phyloP scores from a whole-genome alignment of 2,113 vertebrate genomes.

The Scomber japonicus region DNA sequence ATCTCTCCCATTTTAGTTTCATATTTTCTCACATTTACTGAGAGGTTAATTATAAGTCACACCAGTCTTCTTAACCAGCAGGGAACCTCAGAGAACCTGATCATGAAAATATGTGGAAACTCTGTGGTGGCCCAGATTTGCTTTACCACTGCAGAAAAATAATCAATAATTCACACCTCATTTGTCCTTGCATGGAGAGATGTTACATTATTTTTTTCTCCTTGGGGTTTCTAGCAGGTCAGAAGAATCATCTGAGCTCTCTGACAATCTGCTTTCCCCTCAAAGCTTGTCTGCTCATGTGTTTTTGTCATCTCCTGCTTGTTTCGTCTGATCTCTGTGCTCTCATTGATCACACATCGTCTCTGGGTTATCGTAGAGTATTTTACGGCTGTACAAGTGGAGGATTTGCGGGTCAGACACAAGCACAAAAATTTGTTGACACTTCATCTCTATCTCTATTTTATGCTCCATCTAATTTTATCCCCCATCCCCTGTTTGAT shows the following conservation, averaged over 20 bases:
- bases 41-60: neutral
- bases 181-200: constrained; percentile 34
- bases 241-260: constrained; percentile 25
- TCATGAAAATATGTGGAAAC: constrained; percentile 18
- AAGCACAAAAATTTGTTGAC: neutral
- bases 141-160: constrained; percentile 31
- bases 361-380: neutral
- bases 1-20: too few species aligned
- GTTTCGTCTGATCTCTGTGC: constrained; percentile 23
- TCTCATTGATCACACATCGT: constrained; percentile 8
- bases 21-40: neutral
- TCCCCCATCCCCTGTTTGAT: neutral
- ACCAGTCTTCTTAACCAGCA: constrained; percentile 12
- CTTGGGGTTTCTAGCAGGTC: constrained; percentile 26
- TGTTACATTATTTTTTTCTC: constrained; percentile 27
- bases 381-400: neutral
- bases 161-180: constrained; percentile 59
- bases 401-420: constrained; percentile 25
- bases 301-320: constrained; percentile 25
- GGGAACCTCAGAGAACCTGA: neutral
- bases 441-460: constrained; percentile 7
- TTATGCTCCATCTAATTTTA: neutral
- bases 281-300: constrained; percentile 20
- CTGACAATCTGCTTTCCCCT: constrained; percentile 16
- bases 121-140: constrained; percentile 43